Conservation (phyloP, 2,797 vertebrate genomes). For the Sebastes steindachneri region DNA sequence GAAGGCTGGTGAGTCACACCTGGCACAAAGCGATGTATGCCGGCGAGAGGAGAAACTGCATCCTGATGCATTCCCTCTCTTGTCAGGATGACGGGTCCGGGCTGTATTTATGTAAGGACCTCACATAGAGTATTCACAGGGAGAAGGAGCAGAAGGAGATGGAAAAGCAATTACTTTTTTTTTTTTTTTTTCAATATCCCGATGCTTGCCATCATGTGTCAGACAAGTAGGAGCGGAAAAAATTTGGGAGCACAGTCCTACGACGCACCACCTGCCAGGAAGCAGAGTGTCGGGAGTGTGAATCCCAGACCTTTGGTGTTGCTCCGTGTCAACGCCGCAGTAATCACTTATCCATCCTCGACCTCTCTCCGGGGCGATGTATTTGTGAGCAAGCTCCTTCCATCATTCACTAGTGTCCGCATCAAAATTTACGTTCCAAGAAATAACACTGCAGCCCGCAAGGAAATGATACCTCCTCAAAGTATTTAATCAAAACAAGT, state of each 20-base stretch:
- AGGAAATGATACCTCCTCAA: conserved; percentile 7
- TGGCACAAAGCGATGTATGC: conserved; percentile 47
- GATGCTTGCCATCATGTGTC: conserved; percentile 43
- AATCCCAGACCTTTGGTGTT: conserved; percentile 38
- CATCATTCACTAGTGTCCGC: background rate
- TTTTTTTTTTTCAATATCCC: conserved; percentile 26
- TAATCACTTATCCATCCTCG: conserved; percentile 39
- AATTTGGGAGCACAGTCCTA: conserved; percentile 22
- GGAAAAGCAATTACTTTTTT: conserved; percentile 67
- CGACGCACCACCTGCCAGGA: conserved; percentile 24
- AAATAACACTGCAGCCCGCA: background rate
- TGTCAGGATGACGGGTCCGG: conserved; percentile 37
- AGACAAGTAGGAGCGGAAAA: conserved; percentile 41
- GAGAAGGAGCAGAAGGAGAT: conserved; percentile 23
- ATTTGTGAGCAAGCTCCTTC: conserved; percentile 1
- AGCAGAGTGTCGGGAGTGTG: conserved; percentile 12
- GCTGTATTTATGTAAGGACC: conserved; percentile 46
- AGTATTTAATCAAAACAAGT: conserved; percentile 50
- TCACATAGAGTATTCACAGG: background rate
- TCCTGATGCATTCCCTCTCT: conserved; percentile 32
- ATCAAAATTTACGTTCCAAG: conserved; percentile 3
- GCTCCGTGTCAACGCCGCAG: conserved; percentile 26
- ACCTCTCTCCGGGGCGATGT: conserved; percentile 13
- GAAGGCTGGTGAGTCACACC: conserved; percentile 73
- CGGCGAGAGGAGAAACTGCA: conserved; percentile 12